These are phyloP conservation scores for Iguana delicatissima DNA, from an alignment of 2,797 vertebrate genomes.

Conservation along the genomic window DNA sequence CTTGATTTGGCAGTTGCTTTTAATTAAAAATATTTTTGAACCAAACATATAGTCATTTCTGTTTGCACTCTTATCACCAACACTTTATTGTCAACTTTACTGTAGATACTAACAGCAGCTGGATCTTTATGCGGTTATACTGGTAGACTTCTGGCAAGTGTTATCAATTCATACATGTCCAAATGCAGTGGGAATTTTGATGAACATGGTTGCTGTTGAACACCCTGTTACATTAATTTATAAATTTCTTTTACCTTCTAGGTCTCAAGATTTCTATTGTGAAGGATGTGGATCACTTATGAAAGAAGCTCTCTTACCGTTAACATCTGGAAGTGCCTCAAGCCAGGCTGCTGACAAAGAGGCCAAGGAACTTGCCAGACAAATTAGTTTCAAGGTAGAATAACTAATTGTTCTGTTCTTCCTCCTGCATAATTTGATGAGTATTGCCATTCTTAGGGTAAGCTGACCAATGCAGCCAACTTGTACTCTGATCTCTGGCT, in stretches of 20 bases:
- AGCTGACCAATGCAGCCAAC: not conserved
- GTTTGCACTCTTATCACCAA: not conserved
- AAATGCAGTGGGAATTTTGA: not conserved
- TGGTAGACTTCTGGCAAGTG: not conserved
- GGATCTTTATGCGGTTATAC: not conserved
- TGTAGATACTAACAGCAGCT: not conserved
- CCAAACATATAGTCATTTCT: not conserved
- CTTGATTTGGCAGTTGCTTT: not conserved
- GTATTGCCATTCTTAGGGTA: too few species aligned
- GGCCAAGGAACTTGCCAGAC: constrained; percentile 92
- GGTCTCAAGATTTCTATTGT: constrained; percentile 96
- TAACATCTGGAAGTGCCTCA: constrained; percentile 86
- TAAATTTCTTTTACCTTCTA: constrained; percentile 70
- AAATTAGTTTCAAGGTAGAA: constrained; percentile 97
- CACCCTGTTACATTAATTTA: not conserved
- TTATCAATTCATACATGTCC: not conserved
- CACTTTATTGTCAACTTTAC: not conserved
- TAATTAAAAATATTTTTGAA: not conserved
- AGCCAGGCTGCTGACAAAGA: constrained; percentile 89
- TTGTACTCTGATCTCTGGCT: not conserved
- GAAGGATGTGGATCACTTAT: constrained; percentile 90
- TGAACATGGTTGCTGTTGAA: not conserved
- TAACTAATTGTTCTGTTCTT: constrained; percentile 20
- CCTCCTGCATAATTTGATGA: not conserved
- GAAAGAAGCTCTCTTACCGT: constrained; percentile 88